A percentile compares a stretch with the other conserved stretches of the same genome.
Conservation (phyloP, 2,113 vertebrate species). For the Phalacrocorax pelagicus region DNA sequence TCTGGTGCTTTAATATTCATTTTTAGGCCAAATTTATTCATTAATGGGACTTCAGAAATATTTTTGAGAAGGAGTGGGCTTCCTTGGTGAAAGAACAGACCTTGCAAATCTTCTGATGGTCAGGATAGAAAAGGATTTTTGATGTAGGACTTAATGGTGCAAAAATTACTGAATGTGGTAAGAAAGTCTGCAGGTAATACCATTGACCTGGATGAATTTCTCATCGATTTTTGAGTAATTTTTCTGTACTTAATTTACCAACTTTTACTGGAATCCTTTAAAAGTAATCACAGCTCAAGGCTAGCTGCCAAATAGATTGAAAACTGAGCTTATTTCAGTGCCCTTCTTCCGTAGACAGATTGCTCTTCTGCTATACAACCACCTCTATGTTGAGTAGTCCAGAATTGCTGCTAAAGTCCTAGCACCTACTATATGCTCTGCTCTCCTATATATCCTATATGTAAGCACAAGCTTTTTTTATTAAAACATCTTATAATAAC, state of each 20-base stretch:
- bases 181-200: neutral
- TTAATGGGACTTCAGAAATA: neutral
- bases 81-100: neutral
- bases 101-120: neutral
- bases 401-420: neutral
- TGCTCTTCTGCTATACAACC: neutral
- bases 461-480: neutral
- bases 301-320: constrained; percentile 9
- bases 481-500: neutral
- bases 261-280: constrained; percentile 14
- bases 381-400: neutral
- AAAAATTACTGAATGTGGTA: neutral
- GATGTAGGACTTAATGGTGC: neutral
- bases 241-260: constrained; percentile 6
- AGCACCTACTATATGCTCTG: neutral
- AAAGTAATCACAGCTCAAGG: constrained; percentile 32
- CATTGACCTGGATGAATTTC: neutral
- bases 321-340: neutral
- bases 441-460: neutral
- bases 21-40: neutral
- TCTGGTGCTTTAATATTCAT: neutral
- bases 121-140: neutral
- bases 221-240: constrained; percentile 11
- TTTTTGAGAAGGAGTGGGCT: neutral
- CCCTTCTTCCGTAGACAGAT: neutral